Conservation (phyloP, 2,888 invertebrate species). For the Chromoteleia sp. region DNA sequence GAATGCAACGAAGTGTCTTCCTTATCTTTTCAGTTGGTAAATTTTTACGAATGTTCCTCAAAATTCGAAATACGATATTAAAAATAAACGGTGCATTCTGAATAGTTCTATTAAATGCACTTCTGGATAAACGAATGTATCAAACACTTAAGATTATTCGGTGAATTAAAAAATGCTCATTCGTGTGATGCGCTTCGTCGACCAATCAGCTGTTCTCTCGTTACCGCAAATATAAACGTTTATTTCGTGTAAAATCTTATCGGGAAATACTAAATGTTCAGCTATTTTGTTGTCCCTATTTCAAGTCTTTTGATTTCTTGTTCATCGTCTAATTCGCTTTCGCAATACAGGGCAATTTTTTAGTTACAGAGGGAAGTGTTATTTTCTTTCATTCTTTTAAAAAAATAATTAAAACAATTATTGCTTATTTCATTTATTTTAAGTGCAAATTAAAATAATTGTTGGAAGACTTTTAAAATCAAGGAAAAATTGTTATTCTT, state of each 20-base stretch:
- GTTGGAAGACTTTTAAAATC: conserved; percentile 23
- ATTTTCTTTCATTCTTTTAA: background rate
- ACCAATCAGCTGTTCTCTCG: conserved; percentile 18
- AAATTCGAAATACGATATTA: conserved; percentile 54
- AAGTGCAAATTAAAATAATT: conserved; percentile 1
- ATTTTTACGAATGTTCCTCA: conserved; percentile 36
- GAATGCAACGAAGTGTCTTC: conserved; percentile 23
- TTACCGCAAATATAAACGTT: conserved; percentile 20
- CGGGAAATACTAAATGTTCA: conserved; percentile 30
- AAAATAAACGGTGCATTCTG: conserved; percentile 53
- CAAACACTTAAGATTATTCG: conserved; percentile 47
- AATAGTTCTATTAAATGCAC: conserved; percentile 42
- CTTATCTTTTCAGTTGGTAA: conserved; percentile 20
- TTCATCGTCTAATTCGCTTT: conserved; percentile 49
- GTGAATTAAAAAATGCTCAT: conserved; percentile 44
- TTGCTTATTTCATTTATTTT: conserved; percentile 14
- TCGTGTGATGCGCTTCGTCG: conserved; percentile 11
- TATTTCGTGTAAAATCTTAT: conserved; percentile 38
- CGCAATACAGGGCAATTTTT: conserved; percentile 5
- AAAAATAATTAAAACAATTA: background rate
- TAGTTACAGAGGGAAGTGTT: conserved; percentile 23
- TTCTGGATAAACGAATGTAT: conserved; percentile 58
- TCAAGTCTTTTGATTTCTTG: conserved; percentile 48
- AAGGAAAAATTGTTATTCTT: conserved; percentile 10
- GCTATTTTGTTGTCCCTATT: conserved; percentile 24